Evolutionary conservation across 2,888 invertebrate genomes (phyloP).

Genomic region (Horisme vitalbata): DNA sequence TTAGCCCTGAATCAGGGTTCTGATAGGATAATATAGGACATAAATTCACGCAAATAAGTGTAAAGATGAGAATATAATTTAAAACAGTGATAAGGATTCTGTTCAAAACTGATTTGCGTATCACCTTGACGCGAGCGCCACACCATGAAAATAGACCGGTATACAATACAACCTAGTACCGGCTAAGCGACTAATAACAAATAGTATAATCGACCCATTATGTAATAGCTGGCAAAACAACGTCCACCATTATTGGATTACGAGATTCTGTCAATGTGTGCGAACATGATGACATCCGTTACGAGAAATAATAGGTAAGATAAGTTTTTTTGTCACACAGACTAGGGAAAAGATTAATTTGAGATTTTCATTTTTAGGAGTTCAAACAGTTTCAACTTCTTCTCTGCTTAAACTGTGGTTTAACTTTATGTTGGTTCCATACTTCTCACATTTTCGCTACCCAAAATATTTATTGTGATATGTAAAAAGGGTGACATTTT

Average conservation of each 20-base stretch:
- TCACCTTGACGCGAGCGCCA: slow-evolving; percentile 40
- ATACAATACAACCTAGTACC: slow-evolving; percentile 18
- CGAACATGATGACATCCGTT: slow-evolving; percentile 30
- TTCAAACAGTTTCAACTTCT: too few species aligned
- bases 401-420: too few species aligned
- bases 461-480: slow-evolving; percentile 1
- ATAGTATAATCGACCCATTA: slow-evolving; percentile 40
- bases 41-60: too few species aligned
- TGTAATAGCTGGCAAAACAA: slow-evolving; percentile 38
- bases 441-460: slow-evolving; percentile 15
- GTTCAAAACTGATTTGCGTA: neutral
- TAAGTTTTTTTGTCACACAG: too few species aligned
- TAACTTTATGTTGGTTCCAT: too few species aligned
- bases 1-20: neutral
- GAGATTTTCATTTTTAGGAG: too few species aligned
- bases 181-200: slow-evolving; percentile 44
- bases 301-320: too few species aligned
- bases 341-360: too few species aligned
- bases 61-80: neutral
- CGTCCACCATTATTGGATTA: slow-evolving; percentile 54
- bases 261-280: slow-evolving; percentile 42
- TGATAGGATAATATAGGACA: too few species aligned
- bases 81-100: neutral
- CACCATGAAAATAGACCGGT: slow-evolving; percentile 3
- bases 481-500: too few species aligned